A percentile compares a stretch with the other conserved stretches of the same genome.
phyloP scores from a whole-genome alignment of 92 coral and sea anemone genomes.

The Actinernus sp. region DNA sequence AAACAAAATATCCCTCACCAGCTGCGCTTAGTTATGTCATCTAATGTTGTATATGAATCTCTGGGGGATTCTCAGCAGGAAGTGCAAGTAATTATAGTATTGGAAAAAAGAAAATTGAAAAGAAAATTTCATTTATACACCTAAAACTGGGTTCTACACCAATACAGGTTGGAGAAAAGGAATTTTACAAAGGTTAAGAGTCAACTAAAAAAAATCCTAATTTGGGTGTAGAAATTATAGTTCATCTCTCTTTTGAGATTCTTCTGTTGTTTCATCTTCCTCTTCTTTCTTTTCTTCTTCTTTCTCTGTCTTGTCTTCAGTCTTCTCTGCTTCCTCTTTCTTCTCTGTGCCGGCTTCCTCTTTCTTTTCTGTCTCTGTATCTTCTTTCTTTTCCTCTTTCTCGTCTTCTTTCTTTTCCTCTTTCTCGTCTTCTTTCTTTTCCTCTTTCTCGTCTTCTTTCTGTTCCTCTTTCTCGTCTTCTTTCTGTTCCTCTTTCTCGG shows the following conservation, averaged over 20 bases:
- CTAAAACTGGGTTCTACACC: no score
- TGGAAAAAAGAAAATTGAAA: no score
- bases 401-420: conserved; percentile 41
- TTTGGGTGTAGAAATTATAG: conserved; percentile 54
- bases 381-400: conserved; percentile 1
- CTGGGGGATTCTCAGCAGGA: no score
- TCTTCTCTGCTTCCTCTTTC: conserved; percentile 40
- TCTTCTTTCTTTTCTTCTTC: conserved; percentile 39
- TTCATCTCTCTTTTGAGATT: conserved; percentile 78
- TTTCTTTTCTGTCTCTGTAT: conserved; percentile 22
- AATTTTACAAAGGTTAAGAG: no score
- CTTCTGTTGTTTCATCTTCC: conserved; percentile 77
- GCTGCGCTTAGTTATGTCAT: no score
- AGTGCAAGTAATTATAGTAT: no score
- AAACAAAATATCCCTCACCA: no score
- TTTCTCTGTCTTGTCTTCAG: conserved; percentile 42
- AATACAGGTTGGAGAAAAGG: no score
- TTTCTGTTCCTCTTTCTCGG: conserved; percentile 19
- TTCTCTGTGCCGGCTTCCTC: conserved; percentile 35
- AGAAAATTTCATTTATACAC: no score
- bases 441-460: no score
- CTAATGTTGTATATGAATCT: no score
- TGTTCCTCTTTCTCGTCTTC: conserved; percentile 14
- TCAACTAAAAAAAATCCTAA: conserved; percentile 23
- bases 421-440: conserved; percentile 17